These are phyloP conservation scores for Hyla sarda DNA, from an alignment of 2,113 vertebrate genomes.

Conservation along the genomic window DNA sequence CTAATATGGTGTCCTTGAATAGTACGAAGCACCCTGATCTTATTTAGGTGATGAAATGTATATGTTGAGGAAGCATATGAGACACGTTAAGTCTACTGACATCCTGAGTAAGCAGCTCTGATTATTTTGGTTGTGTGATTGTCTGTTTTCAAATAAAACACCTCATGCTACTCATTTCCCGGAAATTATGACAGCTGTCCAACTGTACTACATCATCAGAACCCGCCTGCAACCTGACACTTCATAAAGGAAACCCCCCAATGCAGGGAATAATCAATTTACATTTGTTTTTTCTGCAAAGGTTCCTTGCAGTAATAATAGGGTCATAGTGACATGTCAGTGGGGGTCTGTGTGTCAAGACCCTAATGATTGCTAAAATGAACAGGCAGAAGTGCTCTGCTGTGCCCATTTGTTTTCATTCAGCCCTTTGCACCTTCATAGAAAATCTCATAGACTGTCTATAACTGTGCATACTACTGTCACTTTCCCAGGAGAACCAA, in stretches of 20 bases:
- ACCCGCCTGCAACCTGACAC: not conserved
- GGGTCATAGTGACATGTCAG: too few relatives aligned
- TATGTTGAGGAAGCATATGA: conserved; percentile 24
- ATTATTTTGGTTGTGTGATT: conserved; percentile 28
- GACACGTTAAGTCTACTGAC: conserved; percentile 11
- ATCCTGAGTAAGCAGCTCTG: conserved; percentile 10
- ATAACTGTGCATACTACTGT: too few relatives aligned
- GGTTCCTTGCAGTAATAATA: not conserved
- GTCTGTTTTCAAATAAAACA: conserved; percentile 41
- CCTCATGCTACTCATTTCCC: conserved; percentile 59
- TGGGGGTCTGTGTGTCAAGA: too few relatives aligned
- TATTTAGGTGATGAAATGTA: conserved; percentile 31
- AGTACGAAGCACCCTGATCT: conserved; percentile 6
- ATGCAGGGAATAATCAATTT: not conserved
- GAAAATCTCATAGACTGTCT: too few relatives aligned
- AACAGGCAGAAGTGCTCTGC: too few relatives aligned
- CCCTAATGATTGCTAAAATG: too few relatives aligned
- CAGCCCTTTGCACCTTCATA: too few relatives aligned
- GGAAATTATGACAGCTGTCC: conserved; percentile 72
- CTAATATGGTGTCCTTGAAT: not conserved
- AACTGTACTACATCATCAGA: conserved; percentile 65
- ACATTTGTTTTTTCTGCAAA: not conserved
- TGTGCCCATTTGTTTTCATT: too few relatives aligned
- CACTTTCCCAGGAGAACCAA: too few relatives aligned
- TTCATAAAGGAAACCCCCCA: not conserved